These are phyloP conservation scores for Tyria jacobaeae DNA, from an alignment of 2,888 invertebrate species.

Conservation along the genomic window DNA sequence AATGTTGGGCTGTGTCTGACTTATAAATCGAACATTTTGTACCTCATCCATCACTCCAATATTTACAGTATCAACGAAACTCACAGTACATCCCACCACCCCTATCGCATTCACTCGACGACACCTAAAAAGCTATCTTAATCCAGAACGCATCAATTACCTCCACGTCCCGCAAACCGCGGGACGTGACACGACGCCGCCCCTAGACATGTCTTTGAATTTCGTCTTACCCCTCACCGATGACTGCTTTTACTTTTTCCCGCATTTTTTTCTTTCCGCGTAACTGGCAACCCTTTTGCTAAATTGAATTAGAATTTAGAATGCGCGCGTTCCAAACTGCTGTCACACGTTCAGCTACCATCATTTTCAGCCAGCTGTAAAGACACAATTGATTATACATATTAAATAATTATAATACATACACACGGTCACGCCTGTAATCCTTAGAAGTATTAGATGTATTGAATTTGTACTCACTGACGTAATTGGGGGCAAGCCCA, in stretches of 20 bases:
- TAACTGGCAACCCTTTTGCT: conserved; percentile 81
- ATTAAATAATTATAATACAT: too few species aligned
- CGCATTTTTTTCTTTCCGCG: conserved; percentile 72
- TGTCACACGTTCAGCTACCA: conserved; percentile 38
- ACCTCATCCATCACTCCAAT: conserved; percentile 48
- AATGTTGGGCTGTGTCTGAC: neutral
- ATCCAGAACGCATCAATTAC: conserved; percentile 78
- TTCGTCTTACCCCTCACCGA: conserved; percentile 50
- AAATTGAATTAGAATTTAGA: conserved; percentile 74
- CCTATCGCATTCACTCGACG: conserved; percentile 48
- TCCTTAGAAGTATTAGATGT: too few species aligned
- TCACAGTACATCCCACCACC: conserved; percentile 41
- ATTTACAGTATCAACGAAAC: conserved; percentile 40
- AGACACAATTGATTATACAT: too few species aligned
- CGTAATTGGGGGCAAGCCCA: too few species aligned
- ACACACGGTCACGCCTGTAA: too few species aligned
- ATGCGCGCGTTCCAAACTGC: conserved; percentile 47
- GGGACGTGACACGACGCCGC: conserved; percentile 74
- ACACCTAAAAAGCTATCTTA: conserved; percentile 66
- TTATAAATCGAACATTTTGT: conserved; percentile 21
- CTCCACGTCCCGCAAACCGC: conserved; percentile 61
- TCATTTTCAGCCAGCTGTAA: neutral
- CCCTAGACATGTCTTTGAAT: conserved; percentile 80
- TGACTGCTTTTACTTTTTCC: conserved; percentile 42
- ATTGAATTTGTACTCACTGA: too few species aligned